Base-by-base conservation (phyloP, 2,113 vertebrate genomes). In the Phalacrocorax brasilianus region DNA sequence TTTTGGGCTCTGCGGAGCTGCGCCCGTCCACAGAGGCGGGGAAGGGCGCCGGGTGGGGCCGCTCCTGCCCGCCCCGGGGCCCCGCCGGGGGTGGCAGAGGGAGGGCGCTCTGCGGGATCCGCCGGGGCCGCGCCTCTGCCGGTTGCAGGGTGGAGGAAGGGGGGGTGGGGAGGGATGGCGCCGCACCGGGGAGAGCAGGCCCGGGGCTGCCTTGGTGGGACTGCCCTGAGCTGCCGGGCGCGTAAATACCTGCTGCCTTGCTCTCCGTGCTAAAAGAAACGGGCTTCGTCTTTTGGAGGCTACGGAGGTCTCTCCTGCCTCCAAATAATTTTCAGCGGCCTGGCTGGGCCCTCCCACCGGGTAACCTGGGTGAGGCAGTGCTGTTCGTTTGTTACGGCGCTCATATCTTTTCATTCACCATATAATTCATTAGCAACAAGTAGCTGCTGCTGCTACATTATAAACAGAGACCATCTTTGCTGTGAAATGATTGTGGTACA, bases 371-470 rank as follows among this genome's bases (percentile, higher is more conserved):
- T 2, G 9, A 47, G 68, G 76, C n/a, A 13, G 28, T 1, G 49
- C 32, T 8, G 14, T 2, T 20, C 3, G 14, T 12, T 10, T 4
- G 14, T 30, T 11, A 2, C 1, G 6, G 74, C 38, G 6, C 28
- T 0, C 42, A 0, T 5, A 2, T 9, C 4, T 32, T 53, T 12
- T 18, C 47, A 0, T 12, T 52, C n/a, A 0, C 18, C 11, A 0
- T 8, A 0, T 6, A 16, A 27, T 3, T 14, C 3, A 2, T 2
- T 76, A 32, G 58, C 1, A 3, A 33, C 0, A 0, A 32, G 30
- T 8, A 42, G 20, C 30, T 22, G 33, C 30, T 19, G 33, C 49
- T 24, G 42, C 74, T 26, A 1, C 18, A 3, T 15, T 8, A 12
- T 0, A 22, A 20, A 8, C 5, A 10, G 35, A 65, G 19, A 3